A percentile compares a stretch with the other conserved stretches of the same genome.
phyloP scores from a whole-genome alignment of 2,888 invertebrate species.

The Andrena flavipes region DNA sequence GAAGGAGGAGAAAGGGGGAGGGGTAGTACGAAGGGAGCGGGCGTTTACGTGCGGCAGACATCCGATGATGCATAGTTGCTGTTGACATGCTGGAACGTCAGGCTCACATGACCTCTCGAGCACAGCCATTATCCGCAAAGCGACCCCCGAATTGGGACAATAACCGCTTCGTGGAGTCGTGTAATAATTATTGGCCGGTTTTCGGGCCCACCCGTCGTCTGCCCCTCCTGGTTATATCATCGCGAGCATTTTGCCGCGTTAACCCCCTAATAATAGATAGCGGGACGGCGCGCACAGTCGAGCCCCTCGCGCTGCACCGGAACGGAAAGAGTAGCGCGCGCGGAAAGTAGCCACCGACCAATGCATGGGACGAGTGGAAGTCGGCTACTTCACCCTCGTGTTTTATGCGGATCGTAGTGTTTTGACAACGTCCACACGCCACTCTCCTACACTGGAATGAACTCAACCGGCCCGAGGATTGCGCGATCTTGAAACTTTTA shows the following conservation, averaged over 20 bases:
- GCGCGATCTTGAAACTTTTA: neutral
- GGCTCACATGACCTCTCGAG: slow-evolving; percentile 83
- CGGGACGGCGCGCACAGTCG: slow-evolving; percentile 34
- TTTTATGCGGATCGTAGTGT: slow-evolving; percentile 16
- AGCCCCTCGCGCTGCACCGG: slow-evolving; percentile 37
- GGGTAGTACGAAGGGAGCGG: slow-evolving; percentile 53
- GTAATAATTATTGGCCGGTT: slow-evolving; percentile 79
- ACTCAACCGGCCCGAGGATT: neutral
- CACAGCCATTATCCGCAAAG: slow-evolving; percentile 80
- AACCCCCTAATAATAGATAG: slow-evolving; percentile 56
- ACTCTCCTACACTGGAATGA: neutral
- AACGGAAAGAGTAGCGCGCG: slow-evolving; percentile 23
- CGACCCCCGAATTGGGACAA: slow-evolving; percentile 79
- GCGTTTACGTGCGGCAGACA: slow-evolving; percentile 82
- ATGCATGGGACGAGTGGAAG: neutral
- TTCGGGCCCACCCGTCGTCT: slow-evolving; percentile 49
- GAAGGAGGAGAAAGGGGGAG: slow-evolving; percentile 39
- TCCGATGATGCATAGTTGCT: slow-evolving; percentile 84
- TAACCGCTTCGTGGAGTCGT: slow-evolving; percentile 77
- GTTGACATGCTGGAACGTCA: slow-evolving; percentile 84
- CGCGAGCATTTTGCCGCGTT: slow-evolving; percentile 60
- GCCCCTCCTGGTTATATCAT: slow-evolving; percentile 40
- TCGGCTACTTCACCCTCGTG: neutral
- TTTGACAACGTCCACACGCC: neutral
- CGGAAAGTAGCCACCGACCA: slow-evolving; percentile 20